A percentile compares a stretch with the other conserved stretches of the same genome.
Evolutionary conservation across 2,888 invertebrate species (phyloP).

Genomic region (Harpalus rufipes): DNA sequence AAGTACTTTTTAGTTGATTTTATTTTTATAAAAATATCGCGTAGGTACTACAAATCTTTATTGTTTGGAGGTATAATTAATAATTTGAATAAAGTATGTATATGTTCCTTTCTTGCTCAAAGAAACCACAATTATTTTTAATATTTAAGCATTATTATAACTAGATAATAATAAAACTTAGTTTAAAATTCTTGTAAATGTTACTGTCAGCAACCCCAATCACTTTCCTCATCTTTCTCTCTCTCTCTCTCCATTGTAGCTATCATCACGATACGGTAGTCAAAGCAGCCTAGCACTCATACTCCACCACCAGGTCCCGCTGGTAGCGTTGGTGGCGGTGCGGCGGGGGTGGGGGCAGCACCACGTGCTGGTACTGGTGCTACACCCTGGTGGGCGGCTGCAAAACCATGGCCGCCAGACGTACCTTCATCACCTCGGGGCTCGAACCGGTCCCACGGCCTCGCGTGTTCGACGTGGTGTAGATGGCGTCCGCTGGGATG

Average conservation of each 20-base stretch:
- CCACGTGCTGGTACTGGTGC: slow-evolving; percentile 73
- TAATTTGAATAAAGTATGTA: too few species aligned
- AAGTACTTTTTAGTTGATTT: too few species aligned
- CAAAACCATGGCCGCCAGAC: slow-evolving; percentile 92
- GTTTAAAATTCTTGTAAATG: too few species aligned
- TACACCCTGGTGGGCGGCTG: slow-evolving; percentile 93
- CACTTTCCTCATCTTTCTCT: neutral
- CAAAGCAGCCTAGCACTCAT: slow-evolving; percentile 76
- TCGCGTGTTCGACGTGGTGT: slow-evolving; percentile 80
- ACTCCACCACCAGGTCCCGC: slow-evolving; percentile 76
- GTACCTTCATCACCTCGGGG: slow-evolving; percentile 92
- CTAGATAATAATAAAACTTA: too few species aligned
- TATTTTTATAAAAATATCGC: too few species aligned
- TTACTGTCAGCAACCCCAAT: neutral
- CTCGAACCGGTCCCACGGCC: slow-evolving; percentile 70
- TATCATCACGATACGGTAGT: slow-evolving; percentile 54
- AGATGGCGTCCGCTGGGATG: slow-evolving; percentile 87
- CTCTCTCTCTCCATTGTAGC: neutral
- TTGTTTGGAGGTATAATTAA: too few species aligned
- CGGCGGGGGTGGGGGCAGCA: slow-evolving; percentile 36
- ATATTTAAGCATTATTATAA: too few species aligned
- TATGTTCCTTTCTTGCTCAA: too few species aligned
- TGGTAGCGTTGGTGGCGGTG: slow-evolving; percentile 69
- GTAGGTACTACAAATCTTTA: too few species aligned
- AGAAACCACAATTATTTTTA: too few species aligned